Conservation (phyloP, 2,113 vertebrate species). For the Marcusenius ussheri region DNA sequence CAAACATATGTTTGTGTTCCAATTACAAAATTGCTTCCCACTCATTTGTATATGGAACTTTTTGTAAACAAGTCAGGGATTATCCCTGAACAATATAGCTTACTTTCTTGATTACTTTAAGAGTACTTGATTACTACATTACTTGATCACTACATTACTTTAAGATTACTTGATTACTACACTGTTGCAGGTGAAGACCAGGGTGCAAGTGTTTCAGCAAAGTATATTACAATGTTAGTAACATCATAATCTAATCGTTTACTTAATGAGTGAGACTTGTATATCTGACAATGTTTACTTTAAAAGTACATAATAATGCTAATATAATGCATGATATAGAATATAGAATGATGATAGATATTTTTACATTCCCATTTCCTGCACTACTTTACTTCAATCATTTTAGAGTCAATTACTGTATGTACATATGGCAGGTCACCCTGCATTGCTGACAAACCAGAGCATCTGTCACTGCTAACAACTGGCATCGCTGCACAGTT, state of each 20-base stretch:
- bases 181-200: background rate
- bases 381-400: background rate
- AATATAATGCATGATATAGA: too few relatives aligned
- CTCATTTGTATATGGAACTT: background rate
- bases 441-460: background rate
- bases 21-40: background rate
- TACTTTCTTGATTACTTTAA: background rate
- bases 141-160: background rate
- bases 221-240: background rate
- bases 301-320: background rate
- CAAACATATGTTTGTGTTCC: background rate
- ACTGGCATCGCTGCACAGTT: background rate
- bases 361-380: background rate
- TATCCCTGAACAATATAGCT: background rate
- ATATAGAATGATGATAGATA: background rate
- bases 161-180: background rate
- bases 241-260: background rate
- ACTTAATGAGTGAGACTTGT: background rate
- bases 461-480: background rate
- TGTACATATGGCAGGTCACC: background rate
- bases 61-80: background rate
- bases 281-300: background rate
- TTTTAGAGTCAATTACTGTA: background rate
- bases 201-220: background rate
- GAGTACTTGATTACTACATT: background rate